Evolutionary conservation across 2,888 invertebrate genomes (phyloP), one percentile per base, ranked within the genome.

Genomic region (Lasioglossum calceatum): DNA sequence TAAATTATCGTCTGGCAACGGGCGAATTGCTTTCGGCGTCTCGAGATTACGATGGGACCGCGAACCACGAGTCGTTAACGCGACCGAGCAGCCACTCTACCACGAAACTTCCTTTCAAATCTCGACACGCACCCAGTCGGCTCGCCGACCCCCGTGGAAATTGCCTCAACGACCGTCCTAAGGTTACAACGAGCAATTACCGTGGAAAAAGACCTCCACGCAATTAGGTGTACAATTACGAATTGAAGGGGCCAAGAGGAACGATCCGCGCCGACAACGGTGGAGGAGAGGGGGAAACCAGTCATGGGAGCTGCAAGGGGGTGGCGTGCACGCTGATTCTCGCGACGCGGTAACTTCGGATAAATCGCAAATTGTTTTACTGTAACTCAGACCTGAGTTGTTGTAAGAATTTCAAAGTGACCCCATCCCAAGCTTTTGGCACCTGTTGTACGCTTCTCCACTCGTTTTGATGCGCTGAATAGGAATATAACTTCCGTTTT

Each of bases 201-300:
- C 71, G 47, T 27, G 61, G 64, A 44, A 47, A 76, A 79, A 58
- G 58, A 85, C 44, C 77, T 67, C 44, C 71, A 19, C 12, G 71
- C 77, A 82, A 87, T 87, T 82, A 85, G 61, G 64, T 27, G 77
- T 79, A 58, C 64, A 87, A 87, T 87, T 87, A 77, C 85, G 87
- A 79, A 82, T 77, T 61, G 74, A 42, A 82, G 71, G n/a, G 54
- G 71, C 44, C 39, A 77, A 54, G 73, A 64, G 81, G 54, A 74
- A 54, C 61, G 81, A 79, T 81, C 70, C 78, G 42, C 70, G 44
- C 47, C 14, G 14, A 23, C 61, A 8, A 2, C 27, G 36, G 2
- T 0, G 39, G 42, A 54, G 44, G 42, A 58, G 72, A 70, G 44
- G 58, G 10, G 71, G 32, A 61, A 64, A 19, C 39, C 39, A 47